Evolutionary conservation across 2,888 invertebrate species (phyloP), one percentile per base, ranked within the genome.

Genomic region (Cephus runcator): DNA sequence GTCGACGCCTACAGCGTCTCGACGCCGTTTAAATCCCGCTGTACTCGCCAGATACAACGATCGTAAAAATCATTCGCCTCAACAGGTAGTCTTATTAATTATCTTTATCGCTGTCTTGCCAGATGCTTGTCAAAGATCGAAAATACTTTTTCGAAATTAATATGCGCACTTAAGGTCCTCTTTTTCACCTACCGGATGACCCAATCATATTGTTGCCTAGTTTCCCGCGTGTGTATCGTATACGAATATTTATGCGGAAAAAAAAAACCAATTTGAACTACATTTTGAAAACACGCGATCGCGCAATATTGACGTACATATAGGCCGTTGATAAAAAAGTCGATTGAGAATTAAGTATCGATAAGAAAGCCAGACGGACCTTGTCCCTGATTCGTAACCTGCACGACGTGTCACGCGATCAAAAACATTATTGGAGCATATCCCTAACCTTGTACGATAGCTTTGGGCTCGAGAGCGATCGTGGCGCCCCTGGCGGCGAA

Each of bases 11-110:
- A 76, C 81, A 36, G 79, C 84, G 73, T 79, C 86, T 69, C 86
- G 88, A 81, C 87, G 88, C 36, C 87, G 89, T 11, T 83, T 90
- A 73, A 84, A 87, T 79, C 87, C 89, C 73, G 83, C 87, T 71
- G 81, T 89, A 68, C 85, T 89, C 77, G 89, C 89, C 80, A 85
- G 81, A 78, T 86, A 88, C 81, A 84, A 86, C 82, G 76, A 75
- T 76, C 83, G 80, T 74, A 82, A 80, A 78, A 81, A 79, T 80
- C 83, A 82, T 75, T 77, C 83, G 69, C 76, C 84, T 79, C 82
- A 86, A 82, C 84, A 88, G 88, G 87, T 87, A 88, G 83, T 79
- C 78, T 31, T 12, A 35, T 15, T 34, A 76, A 69, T 40, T 40
- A 40, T 40, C 40, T 6, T 40, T 23, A 40, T 40, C 40, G 0